phyloP scores from a whole-genome alignment of 1,140 invertebrate species.

The Calephelis virginiensis region DNA sequence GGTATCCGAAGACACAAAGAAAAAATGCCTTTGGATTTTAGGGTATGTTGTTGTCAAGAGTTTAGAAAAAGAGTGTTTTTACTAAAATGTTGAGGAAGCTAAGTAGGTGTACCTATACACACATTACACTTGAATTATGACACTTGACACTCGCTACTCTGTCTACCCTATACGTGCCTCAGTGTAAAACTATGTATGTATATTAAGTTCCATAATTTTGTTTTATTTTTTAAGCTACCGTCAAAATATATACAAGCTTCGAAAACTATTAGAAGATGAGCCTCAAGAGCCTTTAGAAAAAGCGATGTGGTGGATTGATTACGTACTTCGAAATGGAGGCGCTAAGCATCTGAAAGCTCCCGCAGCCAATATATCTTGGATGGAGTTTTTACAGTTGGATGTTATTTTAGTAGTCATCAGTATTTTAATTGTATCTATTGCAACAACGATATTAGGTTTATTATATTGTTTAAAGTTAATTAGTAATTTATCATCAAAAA shows the following conservation, averaged over 20 bases:
- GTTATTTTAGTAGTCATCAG: background rate
- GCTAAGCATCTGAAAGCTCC: background rate
- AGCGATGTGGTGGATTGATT: slow-evolving; percentile 10
- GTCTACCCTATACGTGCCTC: too few relatives aligned
- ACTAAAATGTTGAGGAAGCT: too few relatives aligned
- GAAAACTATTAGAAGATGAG: slow-evolving; percentile 4
- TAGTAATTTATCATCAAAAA: too few relatives aligned
- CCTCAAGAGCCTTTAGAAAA: background rate
- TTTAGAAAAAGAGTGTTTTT: too few relatives aligned
- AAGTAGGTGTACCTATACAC: too few relatives aligned
- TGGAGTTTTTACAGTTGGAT: background rate
- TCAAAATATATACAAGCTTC: background rate
- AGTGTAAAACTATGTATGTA: too few relatives aligned
- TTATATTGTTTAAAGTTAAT: background rate
- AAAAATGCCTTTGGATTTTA: too few relatives aligned
- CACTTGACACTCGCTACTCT: too few relatives aligned
- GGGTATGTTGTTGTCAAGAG: too few relatives aligned
- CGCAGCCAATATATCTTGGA: background rate
- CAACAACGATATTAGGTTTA: background rate
- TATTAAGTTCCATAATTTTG: too few relatives aligned
- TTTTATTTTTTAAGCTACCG: slow-evolving; percentile 1
- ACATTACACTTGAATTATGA: too few relatives aligned
- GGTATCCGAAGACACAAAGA: too few relatives aligned
- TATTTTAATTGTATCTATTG: background rate
- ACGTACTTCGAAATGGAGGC: background rate